Evolutionary conservation across 2,888 invertebrate species (phyloP).

Genomic region (Leptinotarsa haldemani): DNA sequence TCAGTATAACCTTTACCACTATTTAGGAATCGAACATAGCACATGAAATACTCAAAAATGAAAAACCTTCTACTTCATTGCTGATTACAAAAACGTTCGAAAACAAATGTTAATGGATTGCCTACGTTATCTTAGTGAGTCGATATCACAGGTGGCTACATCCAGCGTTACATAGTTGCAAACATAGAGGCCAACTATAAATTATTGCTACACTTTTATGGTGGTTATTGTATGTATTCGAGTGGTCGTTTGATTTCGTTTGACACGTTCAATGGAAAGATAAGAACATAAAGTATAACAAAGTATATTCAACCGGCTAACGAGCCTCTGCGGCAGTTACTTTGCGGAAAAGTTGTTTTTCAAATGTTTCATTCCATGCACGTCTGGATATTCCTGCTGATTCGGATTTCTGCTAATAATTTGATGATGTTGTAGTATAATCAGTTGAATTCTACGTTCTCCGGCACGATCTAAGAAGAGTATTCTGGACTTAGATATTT

Average conservation of each 20-base stretch:
- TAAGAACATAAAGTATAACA: slow-evolving; percentile 21
- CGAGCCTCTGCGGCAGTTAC: slow-evolving; percentile 11
- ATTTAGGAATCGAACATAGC: too few species aligned
- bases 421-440: background rate
- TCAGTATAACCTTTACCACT: too few species aligned
- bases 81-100: background rate
- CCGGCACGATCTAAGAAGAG: background rate
- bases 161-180: slow-evolving; percentile 13
- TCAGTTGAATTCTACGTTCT: background rate
- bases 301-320: slow-evolving; percentile 10
- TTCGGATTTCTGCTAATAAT: background rate
- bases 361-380: slow-evolving; percentile 12
- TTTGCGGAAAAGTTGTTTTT: slow-evolving; percentile 2
- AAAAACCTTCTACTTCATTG: too few species aligned
- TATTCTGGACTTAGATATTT: background rate
- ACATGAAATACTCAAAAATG: too few species aligned
- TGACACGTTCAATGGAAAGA: slow-evolving; percentile 20
- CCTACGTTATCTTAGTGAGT: background rate
- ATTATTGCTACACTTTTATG: slow-evolving; percentile 12
- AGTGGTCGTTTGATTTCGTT: slow-evolving; percentile 16
- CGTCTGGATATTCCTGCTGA: slow-evolving; percentile 16
- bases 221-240: slow-evolving; percentile 14
- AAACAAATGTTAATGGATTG: background rate
- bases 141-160: slow-evolving; percentile 16
- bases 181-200: slow-evolving; percentile 1